Base-by-base conservation (phyloP, 2,888 invertebrate species). In the Patella ulyssiponensis region DNA sequence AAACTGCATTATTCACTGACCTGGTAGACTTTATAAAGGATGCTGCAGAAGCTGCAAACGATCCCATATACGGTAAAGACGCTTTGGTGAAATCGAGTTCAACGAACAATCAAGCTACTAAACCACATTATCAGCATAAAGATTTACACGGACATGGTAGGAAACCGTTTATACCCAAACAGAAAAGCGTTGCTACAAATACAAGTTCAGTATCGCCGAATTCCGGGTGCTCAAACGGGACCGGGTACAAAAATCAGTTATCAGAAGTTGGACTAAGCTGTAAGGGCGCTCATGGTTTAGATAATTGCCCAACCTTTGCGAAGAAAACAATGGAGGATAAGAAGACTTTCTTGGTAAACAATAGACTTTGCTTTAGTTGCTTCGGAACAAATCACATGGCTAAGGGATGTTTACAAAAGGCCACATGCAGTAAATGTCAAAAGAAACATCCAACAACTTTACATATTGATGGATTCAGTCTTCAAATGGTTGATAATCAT, bases 341-440 rank as follows among this genome's bases (percentile, higher is more conserved):
- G 52, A 11, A n/a, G 15, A 12, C n/a, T 3, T 72, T 23, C n/a
- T 33, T 51, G 44, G 14, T 33, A 15, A 12, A 52, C 7, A 72
- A 72, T 27, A 72, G 72, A 52, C 15, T 52, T 7, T 72, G 72
- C 52, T 72, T 51, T 53, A 52, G 72, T 54, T 72, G 72, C 27
- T 53, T 53, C 14, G n/a, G 72, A 72, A 52, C 23, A 20, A 51
- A 72, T 15, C 72, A 72, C 33, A 15, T 23, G 15, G 33, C 23
- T 27, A 17, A 51, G 9, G 52, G 52, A 33, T 72, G 52, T 52
- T 17, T 33, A 23, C 44, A 51, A 14, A 72, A 27, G 72, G 52
- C 23, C 17, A 72, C 11, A 5, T 72, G 72, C 20, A 72, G 27
- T 58, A 27, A 27, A 27, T 27, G 27, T 27, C 27, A 27, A 27